These are phyloP conservation scores for Drosophila pachea DNA, from an alignment of 1,140 invertebrate genomes.

Conservation along the genomic window DNA sequence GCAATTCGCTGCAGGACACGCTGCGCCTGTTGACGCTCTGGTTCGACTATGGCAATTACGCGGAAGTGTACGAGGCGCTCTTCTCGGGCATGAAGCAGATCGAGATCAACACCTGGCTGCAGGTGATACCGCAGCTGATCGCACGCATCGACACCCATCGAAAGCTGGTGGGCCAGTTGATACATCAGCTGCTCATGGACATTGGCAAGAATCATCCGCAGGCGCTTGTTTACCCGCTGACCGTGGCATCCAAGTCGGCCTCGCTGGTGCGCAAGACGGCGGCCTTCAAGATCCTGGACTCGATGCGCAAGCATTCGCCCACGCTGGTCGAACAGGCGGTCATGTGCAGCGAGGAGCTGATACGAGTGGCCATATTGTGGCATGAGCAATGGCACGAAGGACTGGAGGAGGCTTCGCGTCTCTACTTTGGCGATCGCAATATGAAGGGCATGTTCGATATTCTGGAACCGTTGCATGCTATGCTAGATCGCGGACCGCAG, in stretches of 20 bases:
- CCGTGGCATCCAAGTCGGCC: conserved; percentile 97
- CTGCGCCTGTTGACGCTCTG: conserved; percentile 94
- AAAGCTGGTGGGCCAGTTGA: conserved; percentile 91
- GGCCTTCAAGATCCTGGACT: conserved; percentile 96
- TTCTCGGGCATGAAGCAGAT: conserved; percentile 94
- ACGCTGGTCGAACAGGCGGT: conserved; percentile 95
- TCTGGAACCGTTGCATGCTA: conserved; percentile 95
- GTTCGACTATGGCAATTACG: conserved; percentile 97
- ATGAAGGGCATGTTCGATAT: conserved; percentile 97
- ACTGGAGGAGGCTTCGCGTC: conserved; percentile 96
- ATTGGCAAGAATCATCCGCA: conserved; percentile 94
- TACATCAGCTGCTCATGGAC: conserved; percentile 95
- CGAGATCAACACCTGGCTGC: conserved; percentile 98
- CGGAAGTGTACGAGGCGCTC: conserved; percentile 95
- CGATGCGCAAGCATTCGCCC: conserved; percentile 96
- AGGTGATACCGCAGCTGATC: conserved; percentile 99
- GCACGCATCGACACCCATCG: conserved; percentile 97
- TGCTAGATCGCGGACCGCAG: conserved; percentile 95
- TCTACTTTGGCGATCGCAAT: conserved; percentile 98
- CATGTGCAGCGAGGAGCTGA: conserved; percentile 97
- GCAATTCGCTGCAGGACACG: conserved; percentile 98
- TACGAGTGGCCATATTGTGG: conserved; percentile 99
- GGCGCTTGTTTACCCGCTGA: conserved; percentile 97
- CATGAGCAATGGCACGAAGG: conserved; percentile 99
- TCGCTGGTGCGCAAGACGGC: conserved; percentile 91